phyloP scores from a whole-genome alignment of 2,113 vertebrate species.

The Semnornis frantzii region DNA sequence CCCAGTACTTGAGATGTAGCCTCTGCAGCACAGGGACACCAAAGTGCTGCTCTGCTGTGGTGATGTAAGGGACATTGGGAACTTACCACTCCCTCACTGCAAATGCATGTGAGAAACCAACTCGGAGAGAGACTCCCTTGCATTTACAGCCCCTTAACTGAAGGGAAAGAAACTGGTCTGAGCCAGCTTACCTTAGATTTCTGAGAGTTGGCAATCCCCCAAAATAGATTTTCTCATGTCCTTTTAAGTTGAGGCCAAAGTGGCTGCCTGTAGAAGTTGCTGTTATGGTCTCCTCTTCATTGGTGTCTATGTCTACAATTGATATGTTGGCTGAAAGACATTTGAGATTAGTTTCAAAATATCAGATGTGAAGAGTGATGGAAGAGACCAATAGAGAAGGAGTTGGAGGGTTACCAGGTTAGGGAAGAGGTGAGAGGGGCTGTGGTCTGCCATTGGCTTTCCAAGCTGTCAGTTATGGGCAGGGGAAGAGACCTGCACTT shows the following conservation, averaged over 20 bases:
- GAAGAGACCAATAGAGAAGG: neutral
- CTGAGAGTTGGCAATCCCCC: conserved; percentile 90
- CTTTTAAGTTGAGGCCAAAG: conserved; percentile 92
- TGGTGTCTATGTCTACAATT: conserved; percentile 87
- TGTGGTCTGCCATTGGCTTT: neutral
- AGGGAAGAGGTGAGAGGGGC: neutral
- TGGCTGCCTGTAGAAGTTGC: conserved; percentile 85
- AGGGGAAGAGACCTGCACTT: neutral
- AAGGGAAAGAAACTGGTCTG: neutral
- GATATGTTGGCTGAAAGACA: conserved; percentile 84
- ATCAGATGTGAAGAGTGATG: neutral
- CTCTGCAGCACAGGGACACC: neutral
- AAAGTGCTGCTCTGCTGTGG: neutral
- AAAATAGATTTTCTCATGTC: conserved; percentile 93
- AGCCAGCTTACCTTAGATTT: conserved; percentile 86
- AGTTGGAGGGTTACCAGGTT: neutral
- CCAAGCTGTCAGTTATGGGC: neutral
- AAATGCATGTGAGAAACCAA: neutral
- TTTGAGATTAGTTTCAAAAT: conserved; percentile 8
- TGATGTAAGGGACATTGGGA: neutral
- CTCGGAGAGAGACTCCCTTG: neutral
- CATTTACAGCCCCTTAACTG: neutral
- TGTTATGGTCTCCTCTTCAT: conserved; percentile 83
- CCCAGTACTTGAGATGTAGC: no score
- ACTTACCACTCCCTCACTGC: neutral